Evolutionary conservation across 2,888 invertebrate species (phyloP), one percentile per base, ranked within the genome.

Genomic region (Caenorhabditis becei): DNA sequence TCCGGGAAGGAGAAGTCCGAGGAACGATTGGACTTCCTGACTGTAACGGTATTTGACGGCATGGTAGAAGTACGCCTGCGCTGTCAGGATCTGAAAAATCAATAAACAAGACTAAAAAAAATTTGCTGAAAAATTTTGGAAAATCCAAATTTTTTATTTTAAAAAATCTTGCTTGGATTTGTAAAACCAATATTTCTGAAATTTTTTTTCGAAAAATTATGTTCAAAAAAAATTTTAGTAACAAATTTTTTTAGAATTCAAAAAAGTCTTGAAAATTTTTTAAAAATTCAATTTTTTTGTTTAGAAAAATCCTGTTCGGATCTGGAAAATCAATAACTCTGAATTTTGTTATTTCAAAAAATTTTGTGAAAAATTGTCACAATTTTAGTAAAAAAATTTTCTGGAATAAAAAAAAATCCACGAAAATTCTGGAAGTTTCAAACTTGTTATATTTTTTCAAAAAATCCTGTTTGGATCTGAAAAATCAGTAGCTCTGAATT

Each of bases 31-130:
- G 1, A 75, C 75, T 53, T 75, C 75, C 18, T 51, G 59, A 37
- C 51, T 65, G 24, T 41, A 66, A 2, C 66, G 59, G 18, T 58
- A 58, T 58, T 75, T 66, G 16, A 75, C 75, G n/a, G 75, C 59
- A 26, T 75, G 66, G 66, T 66, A 75, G 59, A 75, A 75, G 26
- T 24, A 67, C 37, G 75, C 66, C 1, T 44, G 20, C n/a, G 75
- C 75, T n/a, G 51, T 53, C 10, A 61, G 18, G 2, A 75, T 4
- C 75, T 75, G 32, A 41, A 61, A 69, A 47, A 47, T 3, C 5
- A 5, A 18, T 5, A 20, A 32, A 32, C 10, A 10, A 32, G 10
- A 32, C 32, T 10, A 4, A 32, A 4, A 7, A 7, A 7, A 32
- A 32, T 32, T 32, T 32, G 7, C 14, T 41, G n/a, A 18, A 47